phyloP scores from a whole-genome alignment of 2,113 vertebrate genomes.

The Casuarius casuarius region DNA sequence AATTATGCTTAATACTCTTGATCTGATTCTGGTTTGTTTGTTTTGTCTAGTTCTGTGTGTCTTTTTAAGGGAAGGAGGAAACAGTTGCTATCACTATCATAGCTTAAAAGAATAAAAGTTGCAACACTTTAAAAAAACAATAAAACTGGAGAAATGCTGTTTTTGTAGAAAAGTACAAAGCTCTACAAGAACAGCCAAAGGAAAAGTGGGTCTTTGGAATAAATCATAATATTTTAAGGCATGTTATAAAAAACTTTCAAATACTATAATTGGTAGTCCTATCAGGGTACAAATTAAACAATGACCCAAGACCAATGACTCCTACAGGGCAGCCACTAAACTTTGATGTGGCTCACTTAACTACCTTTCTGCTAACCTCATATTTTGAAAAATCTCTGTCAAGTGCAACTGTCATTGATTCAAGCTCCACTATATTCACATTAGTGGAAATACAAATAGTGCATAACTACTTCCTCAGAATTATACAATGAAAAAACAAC shows the following conservation, averaged over 20 bases:
- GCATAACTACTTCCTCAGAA: slow-evolving; percentile 68
- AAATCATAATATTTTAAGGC: slow-evolving; percentile 85
- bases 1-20: slow-evolving; percentile 36
- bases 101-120: slow-evolving; percentile 71
- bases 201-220: slow-evolving; percentile 83
- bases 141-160: slow-evolving; percentile 43
- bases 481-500: slow-evolving; percentile 6
- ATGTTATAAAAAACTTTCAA: slow-evolving; percentile 77
- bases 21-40: slow-evolving; percentile 54
- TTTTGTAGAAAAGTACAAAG: slow-evolving; percentile 68
- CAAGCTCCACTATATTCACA: slow-evolving; percentile 50
- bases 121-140: slow-evolving; percentile 19
- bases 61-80: slow-evolving; percentile 58
- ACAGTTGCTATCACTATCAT: slow-evolving; percentile 69
- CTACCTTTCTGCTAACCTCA: slow-evolving; percentile 21
- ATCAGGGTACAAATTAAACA: slow-evolving; percentile 63
- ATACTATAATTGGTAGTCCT: slow-evolving; percentile 65
- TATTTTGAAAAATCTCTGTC: slow-evolving; percentile 20
- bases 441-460: slow-evolving; percentile 59
- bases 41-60: background rate
- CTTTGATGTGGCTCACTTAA: background rate
- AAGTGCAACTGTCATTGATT: slow-evolving; percentile 69
- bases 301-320: slow-evolving; percentile 30
- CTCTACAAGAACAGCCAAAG: slow-evolving; percentile 71
- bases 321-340: background rate